phyloP scores from a whole-genome alignment of 2,113 vertebrate species.

The Macaca fascicularis region DNA sequence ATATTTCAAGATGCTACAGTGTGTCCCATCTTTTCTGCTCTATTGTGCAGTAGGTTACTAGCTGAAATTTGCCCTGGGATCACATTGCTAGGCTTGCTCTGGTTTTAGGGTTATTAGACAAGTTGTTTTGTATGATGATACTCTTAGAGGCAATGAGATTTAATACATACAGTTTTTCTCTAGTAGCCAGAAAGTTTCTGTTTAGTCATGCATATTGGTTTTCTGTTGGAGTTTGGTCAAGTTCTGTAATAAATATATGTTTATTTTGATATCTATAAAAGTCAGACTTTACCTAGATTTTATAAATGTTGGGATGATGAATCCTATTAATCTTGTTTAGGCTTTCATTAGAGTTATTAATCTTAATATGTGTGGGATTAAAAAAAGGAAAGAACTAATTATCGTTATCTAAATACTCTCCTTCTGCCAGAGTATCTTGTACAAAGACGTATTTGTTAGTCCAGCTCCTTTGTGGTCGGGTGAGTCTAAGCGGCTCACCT shows the following conservation, averaged over 20 bases:
- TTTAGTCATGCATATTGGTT: neutral
- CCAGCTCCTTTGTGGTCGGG: neutral
- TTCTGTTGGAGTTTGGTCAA: neutral
- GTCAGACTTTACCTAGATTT: neutral
- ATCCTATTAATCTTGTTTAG: neutral
- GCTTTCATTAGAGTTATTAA: constrained; percentile 13
- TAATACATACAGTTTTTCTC: neutral
- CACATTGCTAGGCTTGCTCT: neutral
- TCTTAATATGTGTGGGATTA: neutral
- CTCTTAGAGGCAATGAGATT: neutral
- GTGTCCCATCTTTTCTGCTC: neutral
- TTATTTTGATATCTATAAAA: neutral
- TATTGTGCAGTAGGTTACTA: neutral
- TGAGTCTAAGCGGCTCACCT: constrained; percentile 7
- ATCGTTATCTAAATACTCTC: neutral
- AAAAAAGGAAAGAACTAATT: neutral
- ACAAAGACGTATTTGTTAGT: neutral
- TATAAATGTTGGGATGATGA: neutral
- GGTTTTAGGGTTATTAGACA: neutral
- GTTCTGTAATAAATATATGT: neutral
- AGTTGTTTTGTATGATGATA: neutral
- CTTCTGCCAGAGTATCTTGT: neutral
- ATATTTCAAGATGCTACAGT: neutral
- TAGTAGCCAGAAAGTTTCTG: neutral
- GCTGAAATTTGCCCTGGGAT: neutral